A percentile compares a stretch with the other conserved stretches of the same genome.
Evolutionary conservation across 2,113 vertebrate genomes (phyloP).

Genomic region (Muscicapa adusta): DNA sequence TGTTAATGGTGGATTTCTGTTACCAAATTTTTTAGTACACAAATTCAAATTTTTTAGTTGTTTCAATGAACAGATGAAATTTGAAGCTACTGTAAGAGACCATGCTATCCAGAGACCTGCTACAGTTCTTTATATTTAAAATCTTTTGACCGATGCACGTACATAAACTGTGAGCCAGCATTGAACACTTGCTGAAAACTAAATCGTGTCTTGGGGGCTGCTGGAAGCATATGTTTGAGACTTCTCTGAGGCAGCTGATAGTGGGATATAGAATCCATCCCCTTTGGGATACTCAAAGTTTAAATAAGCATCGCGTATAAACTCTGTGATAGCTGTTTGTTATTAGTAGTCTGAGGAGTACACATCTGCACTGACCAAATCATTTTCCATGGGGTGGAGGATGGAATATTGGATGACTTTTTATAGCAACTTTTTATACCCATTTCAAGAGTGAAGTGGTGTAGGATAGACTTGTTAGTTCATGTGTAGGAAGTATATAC

Average conservation of each 20-base stretch:
- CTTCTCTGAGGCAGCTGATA: background rate
- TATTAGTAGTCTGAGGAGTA: background rate
- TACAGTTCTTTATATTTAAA: background rate
- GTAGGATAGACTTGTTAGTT: background rate
- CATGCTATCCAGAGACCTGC: background rate
- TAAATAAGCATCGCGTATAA: background rate
- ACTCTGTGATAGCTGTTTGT: background rate
- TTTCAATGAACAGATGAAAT: background rate
- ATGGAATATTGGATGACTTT: background rate
- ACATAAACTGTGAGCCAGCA: background rate
- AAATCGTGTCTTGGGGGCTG: background rate
- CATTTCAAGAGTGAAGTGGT: background rate
- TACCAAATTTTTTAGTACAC: background rate
- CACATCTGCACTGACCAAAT: background rate
- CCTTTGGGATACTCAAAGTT: background rate
- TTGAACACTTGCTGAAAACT: background rate
- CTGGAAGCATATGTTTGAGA: background rate
- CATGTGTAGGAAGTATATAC: background rate
- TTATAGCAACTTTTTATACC: background rate
- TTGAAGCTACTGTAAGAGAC: background rate
- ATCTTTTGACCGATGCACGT: background rate
- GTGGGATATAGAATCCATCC: background rate
- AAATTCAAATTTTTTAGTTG: background rate
- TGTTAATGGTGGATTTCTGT: background rate
- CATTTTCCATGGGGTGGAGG: background rate